These are phyloP conservation scores for Acanthurus lineatus DNA, from an alignment of 2,797 vertebrate genomes.

Conservation along the genomic window DNA sequence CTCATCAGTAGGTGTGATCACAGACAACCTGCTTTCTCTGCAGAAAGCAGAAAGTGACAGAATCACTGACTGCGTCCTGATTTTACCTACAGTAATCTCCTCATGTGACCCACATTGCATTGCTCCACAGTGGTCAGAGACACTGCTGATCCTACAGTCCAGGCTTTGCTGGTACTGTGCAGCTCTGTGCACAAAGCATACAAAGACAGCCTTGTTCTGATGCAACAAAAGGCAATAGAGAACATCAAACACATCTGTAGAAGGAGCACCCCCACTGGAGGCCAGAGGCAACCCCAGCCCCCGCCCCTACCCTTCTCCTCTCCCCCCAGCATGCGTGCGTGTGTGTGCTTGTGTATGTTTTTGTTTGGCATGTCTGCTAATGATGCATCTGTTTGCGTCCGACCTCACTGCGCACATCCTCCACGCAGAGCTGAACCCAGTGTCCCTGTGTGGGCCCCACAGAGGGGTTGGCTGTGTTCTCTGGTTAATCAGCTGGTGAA, in stretches of 20 bases:
- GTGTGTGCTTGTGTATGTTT: constrained; percentile 34
- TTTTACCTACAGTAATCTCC: constrained; percentile 63
- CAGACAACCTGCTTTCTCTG: constrained; percentile 5
- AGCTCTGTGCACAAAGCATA: constrained; percentile 57
- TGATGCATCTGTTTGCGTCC: constrained; percentile 43
- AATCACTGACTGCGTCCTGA: constrained; percentile 36
- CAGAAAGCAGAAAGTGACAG: constrained; percentile 25
- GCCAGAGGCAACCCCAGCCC: constrained; percentile 59
- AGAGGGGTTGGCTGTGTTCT: constrained; percentile 58
- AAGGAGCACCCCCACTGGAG: constrained; percentile 70
- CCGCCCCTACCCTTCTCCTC: neutral
- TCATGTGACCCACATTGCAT: constrained; percentile 69
- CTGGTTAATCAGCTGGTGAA: constrained; percentile 71
- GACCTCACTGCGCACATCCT: constrained; percentile 36
- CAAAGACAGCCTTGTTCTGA: constrained; percentile 81
- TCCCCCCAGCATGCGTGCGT: neutral
- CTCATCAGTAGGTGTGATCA: constrained; percentile 19
- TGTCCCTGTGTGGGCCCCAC: constrained; percentile 67
- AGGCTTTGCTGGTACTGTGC: constrained; percentile 50
- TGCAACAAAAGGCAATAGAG: constrained; percentile 83
- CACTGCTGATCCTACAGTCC: constrained; percentile 54
- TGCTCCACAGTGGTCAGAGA: constrained; percentile 44
- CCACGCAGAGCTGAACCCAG: constrained; percentile 30
- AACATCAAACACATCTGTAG: constrained; percentile 82
- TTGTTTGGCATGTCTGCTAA: constrained; percentile 39